Conservation (phyloP, 1,140 invertebrate species). For the Chrysoperla carnea region DNA sequence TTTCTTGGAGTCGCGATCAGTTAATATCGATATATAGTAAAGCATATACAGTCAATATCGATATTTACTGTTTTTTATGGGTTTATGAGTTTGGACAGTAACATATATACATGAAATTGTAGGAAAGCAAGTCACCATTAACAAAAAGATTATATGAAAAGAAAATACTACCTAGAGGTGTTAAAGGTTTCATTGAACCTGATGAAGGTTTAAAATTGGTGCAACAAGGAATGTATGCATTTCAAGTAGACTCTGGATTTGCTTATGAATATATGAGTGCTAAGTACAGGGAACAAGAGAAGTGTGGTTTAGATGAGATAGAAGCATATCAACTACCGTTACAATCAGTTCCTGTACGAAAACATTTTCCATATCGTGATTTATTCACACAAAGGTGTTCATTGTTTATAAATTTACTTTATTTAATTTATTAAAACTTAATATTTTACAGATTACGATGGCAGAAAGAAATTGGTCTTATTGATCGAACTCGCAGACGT, state of each 20-base stretch:
- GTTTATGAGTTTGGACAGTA: too few species aligned
- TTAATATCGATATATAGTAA: too few species aligned
- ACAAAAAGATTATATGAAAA: neutral
- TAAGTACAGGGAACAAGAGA: constrained; percentile 35
- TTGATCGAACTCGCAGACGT: too few species aligned
- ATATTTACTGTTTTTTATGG: too few species aligned
- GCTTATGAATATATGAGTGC: constrained; percentile 35
- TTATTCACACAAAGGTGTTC: too few species aligned
- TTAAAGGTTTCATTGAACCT: neutral
- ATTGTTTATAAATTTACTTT: too few species aligned
- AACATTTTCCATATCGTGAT: constrained; percentile 22
- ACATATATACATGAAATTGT: neutral
- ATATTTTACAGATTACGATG: too few species aligned
- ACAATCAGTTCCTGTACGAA: constrained; percentile 27
- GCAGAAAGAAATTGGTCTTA: too few species aligned
- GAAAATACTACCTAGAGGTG: neutral
- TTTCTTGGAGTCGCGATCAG: too few species aligned
- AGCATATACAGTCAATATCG: too few species aligned
- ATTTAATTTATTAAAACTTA: too few species aligned
- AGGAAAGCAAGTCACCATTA: neutral
- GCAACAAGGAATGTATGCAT: neutral
- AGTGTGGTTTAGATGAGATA: constrained; percentile 34
- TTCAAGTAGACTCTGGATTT: constrained; percentile 28
- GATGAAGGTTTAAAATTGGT: neutral
- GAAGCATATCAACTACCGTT: constrained; percentile 31